Evolutionary conservation across 2,888 invertebrate genomes (phyloP).

Genomic region (Rhagonycha fulva): DNA sequence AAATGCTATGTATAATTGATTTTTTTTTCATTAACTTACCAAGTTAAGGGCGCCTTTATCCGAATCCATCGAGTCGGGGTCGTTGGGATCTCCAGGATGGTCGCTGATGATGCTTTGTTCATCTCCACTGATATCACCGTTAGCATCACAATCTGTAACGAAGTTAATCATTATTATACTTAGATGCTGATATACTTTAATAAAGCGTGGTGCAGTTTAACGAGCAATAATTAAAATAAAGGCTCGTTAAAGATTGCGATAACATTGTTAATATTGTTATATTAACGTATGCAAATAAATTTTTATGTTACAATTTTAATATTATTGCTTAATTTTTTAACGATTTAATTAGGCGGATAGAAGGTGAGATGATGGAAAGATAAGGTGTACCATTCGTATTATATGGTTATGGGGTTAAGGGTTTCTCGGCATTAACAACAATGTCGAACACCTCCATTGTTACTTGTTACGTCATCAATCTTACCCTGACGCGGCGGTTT

Average conservation of each 20-base stretch:
- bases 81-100: constrained; percentile 59
- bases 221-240: constrained; percentile 7
- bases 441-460: constrained; percentile 32
- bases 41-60: constrained; percentile 65
- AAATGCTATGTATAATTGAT: constrained; percentile 13
- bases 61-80: constrained; percentile 68
- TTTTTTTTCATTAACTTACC: constrained; percentile 54
- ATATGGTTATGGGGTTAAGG: constrained; percentile 19
- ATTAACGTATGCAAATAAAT: neutral
- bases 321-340: neutral
- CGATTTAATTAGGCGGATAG: neutral
- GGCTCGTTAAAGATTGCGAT: neutral
- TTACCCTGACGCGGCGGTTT: constrained; percentile 37
- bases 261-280: neutral
- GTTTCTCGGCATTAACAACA: constrained; percentile 36
- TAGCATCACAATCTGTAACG: constrained; percentile 63
- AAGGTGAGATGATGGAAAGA: neutral
- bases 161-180: constrained; percentile 12
- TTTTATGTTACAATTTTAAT: neutral
- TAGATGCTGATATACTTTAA: neutral
- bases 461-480: constrained; percentile 35
- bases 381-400: neutral
- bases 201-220: constrained; percentile 7
- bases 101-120: constrained; percentile 65
- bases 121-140: constrained; percentile 66